Conservation (phyloP, 2,797 vertebrate genomes). For the Parauchenoglanis punctatus region DNA sequence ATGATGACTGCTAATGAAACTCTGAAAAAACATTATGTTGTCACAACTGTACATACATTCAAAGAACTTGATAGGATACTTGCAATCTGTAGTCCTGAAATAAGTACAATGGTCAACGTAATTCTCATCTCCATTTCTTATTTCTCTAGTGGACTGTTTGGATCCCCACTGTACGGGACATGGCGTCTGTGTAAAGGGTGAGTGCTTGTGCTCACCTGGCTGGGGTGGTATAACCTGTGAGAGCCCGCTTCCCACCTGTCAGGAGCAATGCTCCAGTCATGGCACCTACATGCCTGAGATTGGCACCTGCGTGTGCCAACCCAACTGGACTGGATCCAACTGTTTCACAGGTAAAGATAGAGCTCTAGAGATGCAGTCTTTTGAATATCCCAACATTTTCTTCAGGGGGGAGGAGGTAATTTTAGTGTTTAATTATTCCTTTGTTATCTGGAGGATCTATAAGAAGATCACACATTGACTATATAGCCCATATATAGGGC, state of each 20-base stretch:
- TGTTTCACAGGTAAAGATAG: conserved; percentile 80
- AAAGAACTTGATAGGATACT: background rate
- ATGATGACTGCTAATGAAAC: no score
- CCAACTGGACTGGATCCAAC: conserved; percentile 82
- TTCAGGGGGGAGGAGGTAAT: background rate
- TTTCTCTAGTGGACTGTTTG: conserved; percentile 77
- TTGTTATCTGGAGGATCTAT: no score
- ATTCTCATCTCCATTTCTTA: background rate
- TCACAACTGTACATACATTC: no score
- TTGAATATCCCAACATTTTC: background rate
- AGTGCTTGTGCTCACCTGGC: conserved; percentile 82
- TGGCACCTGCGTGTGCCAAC: conserved; percentile 80
- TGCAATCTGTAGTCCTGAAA: background rate
- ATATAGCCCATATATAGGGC: no score
- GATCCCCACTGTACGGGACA: conserved; percentile 82
- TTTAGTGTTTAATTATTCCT: no score
- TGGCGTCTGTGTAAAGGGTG: conserved; percentile 82
- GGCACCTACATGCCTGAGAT: conserved; percentile 78
- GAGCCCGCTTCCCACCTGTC: conserved; percentile 77
- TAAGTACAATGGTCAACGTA: background rate
- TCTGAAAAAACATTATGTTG: no score
- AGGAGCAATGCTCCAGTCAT: conserved; percentile 84
- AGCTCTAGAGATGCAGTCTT: background rate
- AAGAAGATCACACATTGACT: no score
- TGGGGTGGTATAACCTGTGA: conserved; percentile 84